Evolutionary conservation across 2,797 vertebrate species (phyloP), one percentile per base, ranked within the genome.

Genomic region (Artibeus lituratus): DNA sequence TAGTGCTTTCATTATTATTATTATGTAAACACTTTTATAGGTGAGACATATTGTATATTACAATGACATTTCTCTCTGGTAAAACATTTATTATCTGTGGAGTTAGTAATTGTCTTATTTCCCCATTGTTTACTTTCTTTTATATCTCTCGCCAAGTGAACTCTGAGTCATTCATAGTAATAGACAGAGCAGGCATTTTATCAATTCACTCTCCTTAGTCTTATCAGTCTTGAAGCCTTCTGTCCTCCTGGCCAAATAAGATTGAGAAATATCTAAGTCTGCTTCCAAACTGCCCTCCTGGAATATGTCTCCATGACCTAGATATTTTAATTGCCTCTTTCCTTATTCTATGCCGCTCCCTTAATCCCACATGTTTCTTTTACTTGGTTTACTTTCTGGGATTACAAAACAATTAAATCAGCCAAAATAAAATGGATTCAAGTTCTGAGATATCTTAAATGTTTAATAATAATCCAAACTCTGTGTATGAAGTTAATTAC

Each of bases 371-470:
- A 89, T 89, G 12, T 72, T 81, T 42, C 9, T 73, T 95, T 86
- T 42, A 80, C 47, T 87, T 85, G 39, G 3, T 76, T 92, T 83
- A 69, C 22, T 32, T 24, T 85, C 87, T 81, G 19, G 49, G 0
- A 69, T 93, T 74, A 69, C 21, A 89, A 51, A 86, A 83, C 2
- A 65, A 32, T 70, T n/a, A 51, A 65, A 59, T 91, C 26, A 93
- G n/a, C 8, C 62, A 78, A 87, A 82, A 91, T 53, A 93, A 91
- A 67, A 84, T 51, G 74, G 11, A 74, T 65, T 65, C 39, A 51
- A 84, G 22, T 87, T 91, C 89, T 67, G 65, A 84, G 62, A 83
- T 80, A 26, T 42, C 86, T 87, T 77, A 83, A 90, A 37, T 94
- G 32, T 62, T 84, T 87, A 42, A 59, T 67, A 62, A 80, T 78